Base-by-base conservation (phyloP, 2,113 vertebrate genomes). In the Elanoides forficatus region DNA sequence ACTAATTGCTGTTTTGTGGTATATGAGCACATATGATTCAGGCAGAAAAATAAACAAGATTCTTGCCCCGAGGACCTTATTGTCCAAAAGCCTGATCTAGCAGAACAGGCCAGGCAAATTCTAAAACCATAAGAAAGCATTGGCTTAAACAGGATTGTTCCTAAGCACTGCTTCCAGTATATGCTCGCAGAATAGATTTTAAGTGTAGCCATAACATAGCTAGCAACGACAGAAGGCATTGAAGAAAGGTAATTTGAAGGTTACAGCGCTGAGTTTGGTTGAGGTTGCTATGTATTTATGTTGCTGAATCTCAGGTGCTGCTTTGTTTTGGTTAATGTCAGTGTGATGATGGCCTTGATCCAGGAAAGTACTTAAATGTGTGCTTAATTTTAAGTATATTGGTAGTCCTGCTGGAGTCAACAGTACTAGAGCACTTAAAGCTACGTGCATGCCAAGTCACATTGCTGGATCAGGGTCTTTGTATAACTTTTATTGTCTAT, bases 231-330 rank as follows among this genome's bases (percentile, higher is more conserved):
- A 82, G 81, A 11, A 84, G 66, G 81, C 62, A 15, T 0, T 71
- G 74, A 63, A 45, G 87, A 53, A 93, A 90, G 93, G 94, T 76
- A 90, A 91, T 55, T 74, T 96, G 84, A 93, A 97, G 97, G 95
- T 97, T 86, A 94, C 87, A 90, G 81, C n/a, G 2, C 50, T 15
- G 70, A 15, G 4, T 34, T 62, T 70, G 67, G 48, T 36, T 70
- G 90, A 66, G 42, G 58, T 91, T 97, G 94, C 78, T 95, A 1
- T 76, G 81, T 78, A 59, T 95, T 96, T 81, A 22, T 56, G 81
- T 52, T 86, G 71, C 81, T 96, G 94, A 80, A 80, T 93, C 53
- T 89, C 78, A 86, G 93, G 78, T 97, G 89, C 78, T 93, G 38
- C 80, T 96, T 91, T 93, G 86, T 89, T 87, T 90, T 88, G 81